Evolutionary conservation across 1,140 invertebrate species (phyloP), one percentile per base, ranked within the genome.

Genomic region (Lucilia sericata): DNA sequence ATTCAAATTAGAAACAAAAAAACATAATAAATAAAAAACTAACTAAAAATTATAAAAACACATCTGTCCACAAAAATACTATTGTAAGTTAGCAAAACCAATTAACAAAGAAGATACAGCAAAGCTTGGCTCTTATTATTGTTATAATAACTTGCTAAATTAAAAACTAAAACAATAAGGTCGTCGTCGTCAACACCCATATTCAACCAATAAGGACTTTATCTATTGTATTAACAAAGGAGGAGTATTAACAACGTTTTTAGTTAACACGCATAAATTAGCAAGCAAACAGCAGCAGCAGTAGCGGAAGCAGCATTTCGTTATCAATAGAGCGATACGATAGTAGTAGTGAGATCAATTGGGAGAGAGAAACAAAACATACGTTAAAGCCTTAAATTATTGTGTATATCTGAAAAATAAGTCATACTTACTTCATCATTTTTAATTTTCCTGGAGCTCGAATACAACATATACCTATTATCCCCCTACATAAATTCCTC

Each of bases 11-110:
- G 10, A 10, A 78, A 78, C n/a, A 82, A 82, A 82, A 82, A 49
- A 51, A 21, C 34, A 49, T 17, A n/a, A 78, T 36, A 14, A 78
- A 78, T 4, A 81, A 81, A 14, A 76, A 82, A 55, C 49, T 19
- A 82, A 82, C 9, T 14, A 42, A 21, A 47, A 49, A 51, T 19
- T 21, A 80, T 42, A 21, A 21, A 42, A 80, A 80, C 76, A 49
- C 76, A 49, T 80, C 76, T 80, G 76, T 80, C 76, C 76, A 80
- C 76, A 80, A 82, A 82, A 82, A 70, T 70, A 25, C 30, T 70
- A 60, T 30, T 70, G 12, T 60, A 30, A 60, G 81, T 60, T 30
- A 70, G 30, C 49, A 55, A 49, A 49, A 30, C 25, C 12, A 82
- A 49, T 47, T 82, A 36, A 42, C 17, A 82, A 34, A 12, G 3